Conservation (phyloP, 2,888 invertebrate genomes). For the Azorinus chamasolen region DNA sequence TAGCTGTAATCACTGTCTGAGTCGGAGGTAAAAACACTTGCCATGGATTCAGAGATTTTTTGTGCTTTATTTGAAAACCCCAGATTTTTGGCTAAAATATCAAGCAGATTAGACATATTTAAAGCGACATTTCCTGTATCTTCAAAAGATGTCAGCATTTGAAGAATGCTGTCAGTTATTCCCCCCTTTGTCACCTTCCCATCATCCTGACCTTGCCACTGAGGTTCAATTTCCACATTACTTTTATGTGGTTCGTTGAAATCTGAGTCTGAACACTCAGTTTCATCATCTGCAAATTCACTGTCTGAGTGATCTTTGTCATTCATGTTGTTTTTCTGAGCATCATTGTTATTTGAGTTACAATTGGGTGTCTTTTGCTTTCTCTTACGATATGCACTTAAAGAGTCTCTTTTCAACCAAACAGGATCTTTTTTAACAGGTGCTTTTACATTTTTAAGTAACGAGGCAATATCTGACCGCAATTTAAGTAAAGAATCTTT, state of each 20-base stretch:
- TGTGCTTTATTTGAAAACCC: constrained; percentile 28
- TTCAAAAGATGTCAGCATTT: constrained; percentile 59
- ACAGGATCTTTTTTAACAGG: constrained; percentile 44
- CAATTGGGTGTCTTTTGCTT: too few species aligned
- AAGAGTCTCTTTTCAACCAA: constrained; percentile 46
- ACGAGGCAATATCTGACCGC: constrained; percentile 34
- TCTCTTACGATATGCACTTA: background rate
- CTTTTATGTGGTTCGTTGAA: too few species aligned
- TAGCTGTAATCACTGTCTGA: background rate
- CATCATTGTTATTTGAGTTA: too few species aligned
- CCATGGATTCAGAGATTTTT: too few species aligned
- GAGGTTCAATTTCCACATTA: too few species aligned
- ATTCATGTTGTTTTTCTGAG: too few species aligned
- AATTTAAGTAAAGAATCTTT: constrained; percentile 43
- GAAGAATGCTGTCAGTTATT: constrained; percentile 57
- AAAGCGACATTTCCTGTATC: constrained; percentile 59
- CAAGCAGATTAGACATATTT: constrained; percentile 56
- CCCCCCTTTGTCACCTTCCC: constrained; percentile 15
- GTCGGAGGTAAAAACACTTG: too few species aligned
- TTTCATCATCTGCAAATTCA: constrained; percentile 7
- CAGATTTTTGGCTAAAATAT: constrained; percentile 55
- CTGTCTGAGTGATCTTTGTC: background rate
- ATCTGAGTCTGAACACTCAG: constrained; percentile 1
- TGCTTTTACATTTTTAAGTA: constrained; percentile 33
- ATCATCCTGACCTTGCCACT: too few species aligned